A percentile compares a stretch with the other conserved stretches of the same genome.
phyloP scores from a whole-genome alignment of 2,797 vertebrate species.

The Tolypeutes matacus region DNA sequence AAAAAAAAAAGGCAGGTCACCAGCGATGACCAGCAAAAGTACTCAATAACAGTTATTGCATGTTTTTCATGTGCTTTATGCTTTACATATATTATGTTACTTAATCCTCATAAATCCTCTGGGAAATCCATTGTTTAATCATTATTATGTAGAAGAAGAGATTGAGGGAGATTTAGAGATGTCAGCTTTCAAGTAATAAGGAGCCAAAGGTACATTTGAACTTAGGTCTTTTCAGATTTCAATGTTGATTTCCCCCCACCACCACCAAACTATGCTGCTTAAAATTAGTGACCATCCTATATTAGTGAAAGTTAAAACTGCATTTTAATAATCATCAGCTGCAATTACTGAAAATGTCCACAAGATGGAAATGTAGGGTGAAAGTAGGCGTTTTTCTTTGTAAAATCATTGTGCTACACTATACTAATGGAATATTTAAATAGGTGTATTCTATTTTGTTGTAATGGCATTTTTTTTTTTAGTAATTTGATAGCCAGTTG shows the following conservation, averaged over 20 bases:
- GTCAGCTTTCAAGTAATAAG: neutral
- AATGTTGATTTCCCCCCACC: neutral
- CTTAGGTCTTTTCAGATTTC: conserved; percentile 39
- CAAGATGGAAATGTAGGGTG: conserved; percentile 59
- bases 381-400: conserved; percentile 51
- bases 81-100: conserved; percentile 10
- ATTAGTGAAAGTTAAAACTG: neutral
- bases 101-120: conserved; percentile 39
- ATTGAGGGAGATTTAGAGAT: too few relatives aligned
- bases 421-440: conserved; percentile 27
- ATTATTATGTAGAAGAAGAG: too few relatives aligned
- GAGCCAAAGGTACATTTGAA: neutral
- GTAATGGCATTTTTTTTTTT: conserved; percentile 59
- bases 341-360: conserved; percentile 65
- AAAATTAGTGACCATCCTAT: neutral
- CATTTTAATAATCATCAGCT: neutral
- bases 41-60: neutral
- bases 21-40: neutral
- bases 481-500: conserved; percentile 25
- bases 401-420: neutral
- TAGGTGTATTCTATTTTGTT: conserved; percentile 29
- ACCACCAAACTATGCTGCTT: neutral
- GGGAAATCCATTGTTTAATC: conserved; percentile 22
- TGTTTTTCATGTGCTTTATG: conserved; percentile 24
- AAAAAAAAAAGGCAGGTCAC: neutral